These are phyloP conservation scores for Sinopyrophorus schimmeli DNA, from an alignment of 2,888 invertebrate species.

Conservation along the genomic window DNA sequence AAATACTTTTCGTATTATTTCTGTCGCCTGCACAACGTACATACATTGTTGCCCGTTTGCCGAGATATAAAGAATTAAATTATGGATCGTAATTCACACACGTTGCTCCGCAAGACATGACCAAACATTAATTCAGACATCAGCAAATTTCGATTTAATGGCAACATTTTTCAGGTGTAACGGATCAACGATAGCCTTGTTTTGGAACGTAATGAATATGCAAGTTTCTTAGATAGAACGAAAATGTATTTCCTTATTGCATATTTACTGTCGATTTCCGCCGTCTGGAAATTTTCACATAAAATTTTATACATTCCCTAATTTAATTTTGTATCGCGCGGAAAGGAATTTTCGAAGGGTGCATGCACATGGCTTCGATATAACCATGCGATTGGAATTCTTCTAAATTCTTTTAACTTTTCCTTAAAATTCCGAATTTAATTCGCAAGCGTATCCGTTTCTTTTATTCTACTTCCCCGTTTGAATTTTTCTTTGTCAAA, in stretches of 20 bases:
- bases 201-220: constrained; percentile 18
- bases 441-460: too few species aligned
- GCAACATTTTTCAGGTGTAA: constrained; percentile 7
- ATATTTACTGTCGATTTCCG: constrained; percentile 31
- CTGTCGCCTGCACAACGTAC: constrained; percentile 23
- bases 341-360: constrained; percentile 21
- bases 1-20: constrained; percentile 24
- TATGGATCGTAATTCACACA: constrained; percentile 13
- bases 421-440: too few species aligned
- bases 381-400: constrained; percentile 20
- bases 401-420: constrained; percentile 8
- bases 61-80: constrained; percentile 15
- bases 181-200: constrained; percentile 8
- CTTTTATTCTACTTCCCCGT: too few species aligned
- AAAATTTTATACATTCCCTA: constrained; percentile 40
- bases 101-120: too few species aligned
- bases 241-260: constrained; percentile 26
- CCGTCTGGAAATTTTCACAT: constrained; percentile 39
- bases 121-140: too few species aligned
- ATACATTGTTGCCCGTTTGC: constrained; percentile 10
- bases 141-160: too few species aligned
- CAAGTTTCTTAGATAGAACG: constrained; percentile 20
- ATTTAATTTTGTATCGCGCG: constrained; percentile 36
- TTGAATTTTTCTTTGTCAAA: too few species aligned
- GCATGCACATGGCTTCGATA: constrained; percentile 25